These are phyloP conservation scores for Antigone vipio DNA, from an alignment of 2,113 vertebrate genomes.

Conservation along the genomic window DNA sequence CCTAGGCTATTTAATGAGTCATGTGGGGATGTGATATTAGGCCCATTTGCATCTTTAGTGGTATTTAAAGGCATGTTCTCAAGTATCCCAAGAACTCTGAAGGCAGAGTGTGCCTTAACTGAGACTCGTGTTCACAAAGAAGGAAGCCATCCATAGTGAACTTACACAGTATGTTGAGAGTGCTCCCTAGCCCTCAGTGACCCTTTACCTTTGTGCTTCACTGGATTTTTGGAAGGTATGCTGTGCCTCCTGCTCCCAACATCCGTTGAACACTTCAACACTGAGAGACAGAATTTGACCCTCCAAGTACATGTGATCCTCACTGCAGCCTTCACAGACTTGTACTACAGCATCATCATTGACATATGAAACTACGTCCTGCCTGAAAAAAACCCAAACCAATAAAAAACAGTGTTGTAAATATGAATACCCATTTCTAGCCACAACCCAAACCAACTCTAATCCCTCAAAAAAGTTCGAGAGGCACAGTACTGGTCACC, in stretches of 20 bases:
- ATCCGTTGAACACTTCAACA: background rate
- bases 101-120: background rate
- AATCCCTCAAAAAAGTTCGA: background rate
- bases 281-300: background rate
- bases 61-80: background rate
- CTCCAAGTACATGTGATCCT: accelerated
- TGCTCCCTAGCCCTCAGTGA: background rate
- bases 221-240: background rate
- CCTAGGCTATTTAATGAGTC: background rate
- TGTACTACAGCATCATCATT: background rate
- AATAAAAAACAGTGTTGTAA: background rate
- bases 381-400: background rate
- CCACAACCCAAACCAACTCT: background rate
- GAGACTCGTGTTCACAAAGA: background rate
- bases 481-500: background rate
- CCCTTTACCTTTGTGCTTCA: background rate
- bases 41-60: background rate
- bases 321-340: background rate
- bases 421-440: accelerated
- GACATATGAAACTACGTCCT: background rate
- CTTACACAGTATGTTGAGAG: background rate
- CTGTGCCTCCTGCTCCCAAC: background rate
- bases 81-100: background rate
- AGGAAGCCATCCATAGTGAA: background rate
- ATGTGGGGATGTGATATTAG: background rate